Evolutionary conservation across 2,888 invertebrate genomes (phyloP), one percentile per base, ranked within the genome.

Genomic region (Phaonia tiefii): DNA sequence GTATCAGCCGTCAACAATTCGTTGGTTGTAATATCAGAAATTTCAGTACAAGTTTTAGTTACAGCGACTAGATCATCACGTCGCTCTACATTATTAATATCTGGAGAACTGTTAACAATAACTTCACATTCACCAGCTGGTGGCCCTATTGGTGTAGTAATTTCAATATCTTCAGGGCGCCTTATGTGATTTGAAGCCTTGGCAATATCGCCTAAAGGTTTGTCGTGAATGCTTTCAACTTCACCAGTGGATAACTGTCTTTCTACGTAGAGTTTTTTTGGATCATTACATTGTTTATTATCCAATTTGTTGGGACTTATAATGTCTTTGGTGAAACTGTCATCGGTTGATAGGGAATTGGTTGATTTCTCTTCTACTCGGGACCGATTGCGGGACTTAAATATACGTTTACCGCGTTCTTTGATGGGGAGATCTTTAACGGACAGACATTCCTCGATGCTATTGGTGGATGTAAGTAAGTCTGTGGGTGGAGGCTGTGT

Each of bases 371-470:
- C 80, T n/a, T 85, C 87, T 13, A 80, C 54, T 3, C 84, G 80
- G 0, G 87, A 86, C 44, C 87, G 87, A 83, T 90, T 90, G 65
- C 90, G 87, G 0, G 90, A 90, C 74, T 90, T 90, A 37, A 91
- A 90, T 44, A 91, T 89, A 54, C 91, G 86, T 76, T 91, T 91
- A 2, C 90, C 89, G 0, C 89, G 88, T 78, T 91, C 91, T 83
- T 90, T 91, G 1, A 88, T 88, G n/a, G 90, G 90, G 56, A 90
- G 82, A 20, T 83, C 85, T n/a, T 86, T 85, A 2, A 89, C 89
- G 51, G 88, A 87, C 0, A 84, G 80, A 51, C 80, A 83, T 26
- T 85, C 84, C n/a, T 80, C 77, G 20, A 67, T 77, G 46, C 79
- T 80, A 31, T 39, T 73, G 7, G 51, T 46, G 20, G 78, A 63